Base-by-base conservation (phyloP, 2,888 invertebrate species). In the Linnaemya tessellans region DNA sequence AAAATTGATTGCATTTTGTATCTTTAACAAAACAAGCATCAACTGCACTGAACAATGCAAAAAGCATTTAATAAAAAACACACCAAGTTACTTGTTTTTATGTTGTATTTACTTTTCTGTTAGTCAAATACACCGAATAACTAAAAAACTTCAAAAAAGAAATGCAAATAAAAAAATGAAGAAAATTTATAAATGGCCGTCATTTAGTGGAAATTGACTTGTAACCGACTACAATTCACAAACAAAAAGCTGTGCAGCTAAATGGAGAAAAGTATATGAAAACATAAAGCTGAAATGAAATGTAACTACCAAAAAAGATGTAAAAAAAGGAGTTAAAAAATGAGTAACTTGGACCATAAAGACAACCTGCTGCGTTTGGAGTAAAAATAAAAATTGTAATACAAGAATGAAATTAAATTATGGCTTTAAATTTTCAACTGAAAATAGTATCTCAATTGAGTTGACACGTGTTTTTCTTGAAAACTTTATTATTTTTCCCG, bases 1-100 rank as follows among this genome's bases (percentile, higher is more conserved):
- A 84, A 80, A 84, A 86, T 86, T 86, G 86, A 86, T 86, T 86
- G 86, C 86, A 86, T 86, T 86, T 86, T 80, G 80, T 84, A 79
- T 70, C 80, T 70, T 74, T 56, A 41, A 62, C 65, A 68, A 77
- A 56, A 43, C n/a, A 13, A 74, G 49, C 56, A 41, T 22, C 73
- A 81, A 85, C 64, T 85, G 75, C 79, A 74, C 25, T 20, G 38
- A 75, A 70, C 78, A 80, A 51, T 67, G 60, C 43, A 51, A 56
- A 80, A 74, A 74, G 46, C 43, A 62, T 25, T 62, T 58, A 3
- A 2, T 5, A 67, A 49, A 38, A 58, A 64, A 71, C 79, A 82
- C 62, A 70, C 58, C 77, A 78, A 60, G 22, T 67, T 65, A 38
- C 15, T 22, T 54, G 64, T 71, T 43, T 56, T 51, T 9, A 0